Conservation (phyloP, 2,888 invertebrate genomes). For the Agelastica alni region DNA sequence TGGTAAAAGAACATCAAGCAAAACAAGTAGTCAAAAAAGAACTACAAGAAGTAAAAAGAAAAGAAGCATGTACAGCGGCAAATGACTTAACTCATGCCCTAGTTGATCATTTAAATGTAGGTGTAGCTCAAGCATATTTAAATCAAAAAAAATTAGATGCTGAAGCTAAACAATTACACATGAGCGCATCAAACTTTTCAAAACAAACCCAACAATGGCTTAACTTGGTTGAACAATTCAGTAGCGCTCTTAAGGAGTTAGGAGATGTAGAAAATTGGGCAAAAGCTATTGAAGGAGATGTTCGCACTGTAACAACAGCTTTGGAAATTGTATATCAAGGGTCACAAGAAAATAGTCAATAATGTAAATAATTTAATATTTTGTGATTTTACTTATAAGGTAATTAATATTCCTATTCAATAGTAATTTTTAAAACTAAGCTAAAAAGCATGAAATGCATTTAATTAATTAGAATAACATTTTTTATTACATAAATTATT, state of each 20-base stretch:
- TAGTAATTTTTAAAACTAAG: no score
- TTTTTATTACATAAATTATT: no score
- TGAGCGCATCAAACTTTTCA: conserved; percentile 91
- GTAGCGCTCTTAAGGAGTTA: conserved; percentile 89
- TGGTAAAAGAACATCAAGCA: conserved; percentile 86
- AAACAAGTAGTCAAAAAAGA: conserved; percentile 80
- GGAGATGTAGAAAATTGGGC: conserved; percentile 99
- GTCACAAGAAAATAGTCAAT: conserved; percentile 54
- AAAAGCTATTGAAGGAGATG: conserved; percentile 93
- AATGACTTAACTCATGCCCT: conserved; percentile 90
- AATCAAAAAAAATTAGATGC: conserved; percentile 97
- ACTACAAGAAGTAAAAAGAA: conserved; percentile 87
- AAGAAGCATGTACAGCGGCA: conserved; percentile 91
- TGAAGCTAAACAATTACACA: conserved; percentile 94
- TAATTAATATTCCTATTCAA: no score
- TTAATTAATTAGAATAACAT: no score
- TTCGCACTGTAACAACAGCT: conserved; percentile 89
- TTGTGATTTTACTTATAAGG: no score
- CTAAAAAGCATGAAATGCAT: no score
- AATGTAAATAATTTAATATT: no score
- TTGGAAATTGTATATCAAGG: conserved; percentile 92
- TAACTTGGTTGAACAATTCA: conserved; percentile 86
- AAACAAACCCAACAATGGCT: conserved; percentile 98
- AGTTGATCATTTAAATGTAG: conserved; percentile 96
- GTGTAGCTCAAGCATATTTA: conserved; percentile 96